Conservation (phyloP, 2,888 invertebrate species). For the Pristionchus exspectatus region DNA sequence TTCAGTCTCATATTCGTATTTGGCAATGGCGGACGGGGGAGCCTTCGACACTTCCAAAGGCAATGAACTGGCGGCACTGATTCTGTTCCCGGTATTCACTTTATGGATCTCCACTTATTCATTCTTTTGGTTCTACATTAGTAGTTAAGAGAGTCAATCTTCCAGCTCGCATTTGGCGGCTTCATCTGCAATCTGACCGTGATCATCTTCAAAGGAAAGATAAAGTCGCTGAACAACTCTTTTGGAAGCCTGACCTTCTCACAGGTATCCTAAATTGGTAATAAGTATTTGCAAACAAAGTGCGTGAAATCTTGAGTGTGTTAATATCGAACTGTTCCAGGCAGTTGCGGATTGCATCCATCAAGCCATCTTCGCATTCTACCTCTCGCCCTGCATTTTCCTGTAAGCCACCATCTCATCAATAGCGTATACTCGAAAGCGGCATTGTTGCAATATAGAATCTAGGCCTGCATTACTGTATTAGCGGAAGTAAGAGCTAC, state of each 20-base stretch:
- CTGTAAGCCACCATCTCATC: neutral
- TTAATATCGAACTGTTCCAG: conserved; percentile 53
- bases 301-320: neutral
- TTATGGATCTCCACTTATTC: neutral
- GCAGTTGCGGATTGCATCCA: neutral
- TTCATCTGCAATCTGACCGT: conserved; percentile 62
- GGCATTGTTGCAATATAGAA: too few relatives aligned
- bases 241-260: conserved; percentile 61
- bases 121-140: too few relatives aligned
- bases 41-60: neutral
- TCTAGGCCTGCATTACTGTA: too few relatives aligned
- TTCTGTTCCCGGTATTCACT: neutral
- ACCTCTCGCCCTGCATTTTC: neutral
- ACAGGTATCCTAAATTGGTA: conserved; percentile 50
- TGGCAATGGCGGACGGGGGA: neutral
- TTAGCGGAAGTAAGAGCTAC: neutral
- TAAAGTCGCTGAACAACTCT: conserved; percentile 60
- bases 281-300: too few relatives aligned
- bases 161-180: conserved; percentile 60
- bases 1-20: neutral
- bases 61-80: neutral
- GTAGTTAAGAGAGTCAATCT: too few relatives aligned
- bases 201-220: conserved; percentile 57
- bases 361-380: conserved; percentile 40
- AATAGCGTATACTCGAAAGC: neutral